Conservation (phyloP, 2,113 vertebrate genomes). For the Chloropsis hardwickii region DNA sequence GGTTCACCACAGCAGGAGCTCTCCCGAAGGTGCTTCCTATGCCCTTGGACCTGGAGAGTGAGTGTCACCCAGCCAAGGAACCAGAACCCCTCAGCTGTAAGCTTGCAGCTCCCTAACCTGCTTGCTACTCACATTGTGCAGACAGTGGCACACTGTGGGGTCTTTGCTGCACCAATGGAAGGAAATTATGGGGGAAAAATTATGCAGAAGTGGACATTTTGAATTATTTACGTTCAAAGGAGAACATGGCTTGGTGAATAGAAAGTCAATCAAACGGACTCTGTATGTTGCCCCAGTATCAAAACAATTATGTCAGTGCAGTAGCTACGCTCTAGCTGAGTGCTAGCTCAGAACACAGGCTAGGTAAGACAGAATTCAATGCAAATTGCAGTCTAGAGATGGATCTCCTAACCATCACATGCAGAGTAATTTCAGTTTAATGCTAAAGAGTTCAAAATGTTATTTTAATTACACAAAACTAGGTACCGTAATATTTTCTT, state of each 20-base stretch:
- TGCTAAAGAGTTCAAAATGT: background rate
- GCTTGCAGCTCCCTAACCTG: background rate
- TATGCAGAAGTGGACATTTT: background rate
- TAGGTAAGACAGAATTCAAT: background rate
- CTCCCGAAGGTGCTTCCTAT: background rate
- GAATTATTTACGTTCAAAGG: background rate
- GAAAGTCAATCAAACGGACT: background rate
- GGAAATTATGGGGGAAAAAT: background rate
- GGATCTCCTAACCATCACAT: background rate
- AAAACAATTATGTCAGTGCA: background rate
- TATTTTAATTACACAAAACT: background rate
- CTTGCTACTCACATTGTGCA: background rate
- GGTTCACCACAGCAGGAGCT: background rate
- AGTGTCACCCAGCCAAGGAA: background rate
- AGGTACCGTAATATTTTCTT: background rate
- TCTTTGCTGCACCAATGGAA: background rate
- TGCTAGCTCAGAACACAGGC: background rate
- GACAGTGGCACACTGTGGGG: background rate
- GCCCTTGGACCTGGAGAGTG: background rate
- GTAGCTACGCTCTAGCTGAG: background rate
- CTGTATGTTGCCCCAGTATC: fast-evolving
- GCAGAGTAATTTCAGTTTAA: background rate
- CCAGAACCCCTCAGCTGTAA: background rate
- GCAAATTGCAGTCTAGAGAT: background rate
- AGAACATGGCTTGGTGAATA: background rate